phyloP scores from a whole-genome alignment of 2,888 invertebrate species.

The Tuberolachnus salignus region DNA sequence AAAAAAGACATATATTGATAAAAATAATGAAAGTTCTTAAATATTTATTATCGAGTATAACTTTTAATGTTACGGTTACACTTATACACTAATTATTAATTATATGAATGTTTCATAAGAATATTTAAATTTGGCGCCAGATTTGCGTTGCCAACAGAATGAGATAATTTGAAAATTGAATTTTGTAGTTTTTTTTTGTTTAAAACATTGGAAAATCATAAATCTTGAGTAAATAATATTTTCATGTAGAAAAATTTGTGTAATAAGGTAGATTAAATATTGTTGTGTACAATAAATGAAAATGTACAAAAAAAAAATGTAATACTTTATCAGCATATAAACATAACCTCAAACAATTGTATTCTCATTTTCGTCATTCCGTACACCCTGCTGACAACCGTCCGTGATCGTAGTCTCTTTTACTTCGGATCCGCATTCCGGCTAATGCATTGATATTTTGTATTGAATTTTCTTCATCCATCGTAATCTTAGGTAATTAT shows the following conservation, averaged over 20 bases:
- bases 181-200: too few species aligned
- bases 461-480: conserved; percentile 35
- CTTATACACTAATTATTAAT: too few species aligned
- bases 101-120: too few species aligned
- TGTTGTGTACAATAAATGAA: not conserved
- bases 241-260: not conserved
- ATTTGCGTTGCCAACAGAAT: conserved; percentile 3
- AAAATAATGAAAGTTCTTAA: too few species aligned
- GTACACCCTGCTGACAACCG: conserved; percentile 53
- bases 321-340: conserved; percentile 37
- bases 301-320: not conserved
- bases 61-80: too few species aligned
- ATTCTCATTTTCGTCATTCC: conserved; percentile 1
- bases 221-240: not conserved
- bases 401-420: conserved; percentile 37
- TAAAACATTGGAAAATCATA: not conserved
- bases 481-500: conserved; percentile 49
- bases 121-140: conserved; percentile 26
- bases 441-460: conserved; percentile 29
- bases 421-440: conserved; percentile 29
- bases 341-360: conserved; percentile 48
- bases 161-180: not conserved
- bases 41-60: too few species aligned
- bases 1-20: too few species aligned
- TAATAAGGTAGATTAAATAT: not conserved